Percentiles rank a stretch among this genome's conserved stretches.
These are phyloP conservation scores for Anser brachyrhynchus DNA, from an alignment of 2,113 vertebrate genomes.

Conservation along the genomic window DNA sequence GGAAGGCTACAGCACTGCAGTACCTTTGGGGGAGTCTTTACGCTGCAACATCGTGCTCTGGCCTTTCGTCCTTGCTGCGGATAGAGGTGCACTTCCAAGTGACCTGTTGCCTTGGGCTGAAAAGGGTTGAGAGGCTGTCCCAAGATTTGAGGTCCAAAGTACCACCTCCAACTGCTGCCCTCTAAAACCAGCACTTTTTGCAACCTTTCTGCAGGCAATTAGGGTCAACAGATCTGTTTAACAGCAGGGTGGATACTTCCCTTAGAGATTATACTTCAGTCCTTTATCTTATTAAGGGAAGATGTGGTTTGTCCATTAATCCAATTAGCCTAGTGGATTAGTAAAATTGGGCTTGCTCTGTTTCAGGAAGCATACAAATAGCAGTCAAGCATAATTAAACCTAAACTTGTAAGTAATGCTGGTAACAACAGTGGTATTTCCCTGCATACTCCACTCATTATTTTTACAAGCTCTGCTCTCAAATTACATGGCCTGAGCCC, in stretches of 20 bases:
- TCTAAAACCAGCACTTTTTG: background rate
- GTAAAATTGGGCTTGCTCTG: background rate
- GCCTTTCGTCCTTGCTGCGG: background rate
- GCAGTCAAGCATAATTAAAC: conserved; percentile 1
- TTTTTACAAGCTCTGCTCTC: background rate
- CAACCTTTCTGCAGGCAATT: background rate
- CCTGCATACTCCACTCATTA: conserved; percentile 2
- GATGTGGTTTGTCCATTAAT: conserved; percentile 67
- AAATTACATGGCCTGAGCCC: background rate
- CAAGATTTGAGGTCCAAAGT: background rate
- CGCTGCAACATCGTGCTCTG: accelerated
- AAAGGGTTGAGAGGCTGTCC: background rate
- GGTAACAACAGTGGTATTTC: background rate
- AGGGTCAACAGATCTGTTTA: conserved; percentile 8
- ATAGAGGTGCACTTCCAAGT: background rate
- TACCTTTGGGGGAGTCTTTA: background rate
- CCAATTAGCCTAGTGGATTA: conserved; percentile 29
- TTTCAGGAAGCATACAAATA: conserved; percentile 29
- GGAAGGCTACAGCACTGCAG: background rate
- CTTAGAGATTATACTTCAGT: background rate
- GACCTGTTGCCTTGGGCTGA: background rate
- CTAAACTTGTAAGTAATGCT: background rate
- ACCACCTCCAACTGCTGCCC: background rate
- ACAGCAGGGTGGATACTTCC: conserved; percentile 26
- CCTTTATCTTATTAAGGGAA: conserved; percentile 55